Base-by-base conservation (phyloP, 2,113 vertebrate species). In the Haliaeetus leucogaster region DNA sequence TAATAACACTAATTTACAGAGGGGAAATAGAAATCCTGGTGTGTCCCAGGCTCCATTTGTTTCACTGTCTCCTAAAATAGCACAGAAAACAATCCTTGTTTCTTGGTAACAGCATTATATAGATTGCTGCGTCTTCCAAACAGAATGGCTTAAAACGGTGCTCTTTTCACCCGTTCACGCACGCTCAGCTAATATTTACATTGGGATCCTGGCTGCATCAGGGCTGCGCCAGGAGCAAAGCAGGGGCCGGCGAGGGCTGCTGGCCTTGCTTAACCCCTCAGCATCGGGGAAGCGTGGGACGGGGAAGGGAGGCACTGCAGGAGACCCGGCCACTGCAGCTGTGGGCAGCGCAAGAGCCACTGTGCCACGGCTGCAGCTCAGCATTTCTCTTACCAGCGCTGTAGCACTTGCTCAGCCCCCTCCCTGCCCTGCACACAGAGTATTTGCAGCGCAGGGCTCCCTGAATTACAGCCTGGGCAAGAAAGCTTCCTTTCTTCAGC, bases 1-100 rank as follows among this genome's bases (percentile, higher is more conserved):
- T 93, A 87, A 94, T 95, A 82, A 63, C 70, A 55, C 80, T 90
- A 25, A 96, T 92, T 95, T 94, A 53, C 27, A 70, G 87, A 71
- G 61, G 82, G 80, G 63, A 93, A 91, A 89, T 19, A 55, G 74
- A 92, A 96, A 76, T 94, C 62, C 82, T 78, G 80, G 62, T 86
- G 80, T 71, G 78, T 83, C 95, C 88, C 52, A 5, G 18, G 65
- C 53, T 62, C 89, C 18, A 8, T 82, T 95, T 92, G 82, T 90
- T 96, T 90, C 89, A 68, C 59, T 17, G 15, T 74, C 63, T 95
- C 94, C 92, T 86, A 68, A 96, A 97, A 97, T 86, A 97, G 90
- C 67, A 72, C 29, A 50, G 80, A 91, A 95, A 95, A 82, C 86
- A 83, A 56, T 66, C 52, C 45, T 74, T 16, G 92, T 96, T 95